These are phyloP conservation scores for Drosophila koepferae DNA, from an alignment of 2,888 invertebrate species.

Conservation along the genomic window DNA sequence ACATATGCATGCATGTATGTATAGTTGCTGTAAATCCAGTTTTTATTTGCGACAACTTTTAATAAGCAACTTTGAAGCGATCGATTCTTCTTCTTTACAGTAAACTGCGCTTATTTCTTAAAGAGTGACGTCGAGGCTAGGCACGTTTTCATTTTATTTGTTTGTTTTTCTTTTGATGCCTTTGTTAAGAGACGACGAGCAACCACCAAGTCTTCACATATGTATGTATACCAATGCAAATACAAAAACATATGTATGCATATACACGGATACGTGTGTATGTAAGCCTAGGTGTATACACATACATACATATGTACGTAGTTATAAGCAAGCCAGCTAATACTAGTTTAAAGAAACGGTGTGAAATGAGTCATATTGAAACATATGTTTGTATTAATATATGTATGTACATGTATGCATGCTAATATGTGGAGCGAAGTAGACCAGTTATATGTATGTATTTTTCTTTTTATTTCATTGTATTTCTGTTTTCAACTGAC, in stretches of 20 bases:
- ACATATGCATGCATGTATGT: neutral
- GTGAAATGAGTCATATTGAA: conserved; percentile 47
- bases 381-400: neutral
- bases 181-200: conserved; percentile 2
- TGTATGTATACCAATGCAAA: neutral
- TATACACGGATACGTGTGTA: neutral
- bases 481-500: conserved; percentile 28
- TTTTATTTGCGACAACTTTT: conserved; percentile 46
- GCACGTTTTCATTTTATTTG: conserved; percentile 47
- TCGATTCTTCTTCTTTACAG: conserved; percentile 34
- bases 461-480: conserved; percentile 5
- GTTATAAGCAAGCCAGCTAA: conserved; percentile 32
- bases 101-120: conserved; percentile 15
- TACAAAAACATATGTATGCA: neutral
- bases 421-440: conserved; percentile 18
- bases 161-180: conserved; percentile 5
- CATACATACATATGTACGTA: neutral
- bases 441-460: conserved; percentile 31
- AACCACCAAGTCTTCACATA: neutral
- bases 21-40: conserved; percentile 49
- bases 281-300: neutral
- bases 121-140: conserved; percentile 3
- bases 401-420: neutral
- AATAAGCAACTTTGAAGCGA: conserved; percentile 35
- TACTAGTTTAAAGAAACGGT: conserved; percentile 48